Percentiles rank a stretch among this genome's conserved stretches.
These are phyloP conservation scores for Chymomyza amoena DNA, from an alignment of 2,888 invertebrate species.

Conservation along the genomic window DNA sequence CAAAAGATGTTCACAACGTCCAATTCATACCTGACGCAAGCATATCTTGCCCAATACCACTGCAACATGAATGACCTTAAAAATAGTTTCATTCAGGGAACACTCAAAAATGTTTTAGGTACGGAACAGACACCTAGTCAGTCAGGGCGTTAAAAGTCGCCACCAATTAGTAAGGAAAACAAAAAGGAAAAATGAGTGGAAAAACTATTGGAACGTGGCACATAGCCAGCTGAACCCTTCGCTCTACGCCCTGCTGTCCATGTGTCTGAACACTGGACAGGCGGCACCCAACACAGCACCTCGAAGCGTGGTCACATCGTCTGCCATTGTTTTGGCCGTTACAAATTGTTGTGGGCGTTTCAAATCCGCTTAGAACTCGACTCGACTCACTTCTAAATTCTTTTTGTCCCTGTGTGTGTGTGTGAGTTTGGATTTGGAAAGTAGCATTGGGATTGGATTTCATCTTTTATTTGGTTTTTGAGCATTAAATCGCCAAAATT, in stretches of 20 bases:
- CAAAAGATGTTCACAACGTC: too few relatives aligned
- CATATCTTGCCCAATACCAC: too few relatives aligned
- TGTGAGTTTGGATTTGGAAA: constrained; percentile 1
- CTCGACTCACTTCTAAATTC: constrained; percentile 15
- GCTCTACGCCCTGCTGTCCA: constrained; percentile 36
- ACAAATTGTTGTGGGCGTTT: constrained; percentile 79
- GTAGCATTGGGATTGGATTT: constrained; percentile 44
- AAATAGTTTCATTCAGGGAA: background rate
- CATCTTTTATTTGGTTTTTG: constrained; percentile 58
- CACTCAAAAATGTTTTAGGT: background rate
- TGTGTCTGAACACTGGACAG: background rate
- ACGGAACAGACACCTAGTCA: constrained; percentile 59
- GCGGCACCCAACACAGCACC: constrained; percentile 14
- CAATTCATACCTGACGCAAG: too few relatives aligned
- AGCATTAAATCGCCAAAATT: constrained; percentile 71
- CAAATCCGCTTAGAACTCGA: constrained; percentile 76
- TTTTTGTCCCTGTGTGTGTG: background rate
- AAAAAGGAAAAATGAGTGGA: background rate
- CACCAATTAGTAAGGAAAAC: constrained; percentile 48
- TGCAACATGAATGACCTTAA: too few relatives aligned
- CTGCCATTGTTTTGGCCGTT: constrained; percentile 60
- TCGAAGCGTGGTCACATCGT: constrained; percentile 3
- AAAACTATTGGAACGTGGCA: constrained; percentile 41
- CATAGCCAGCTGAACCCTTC: constrained; percentile 46
- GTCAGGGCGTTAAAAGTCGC: constrained; percentile 45